Evolutionary conservation across 2,113 vertebrate species (phyloP), one percentile per base, ranked within the genome.

Genomic region (Cariama cristata): DNA sequence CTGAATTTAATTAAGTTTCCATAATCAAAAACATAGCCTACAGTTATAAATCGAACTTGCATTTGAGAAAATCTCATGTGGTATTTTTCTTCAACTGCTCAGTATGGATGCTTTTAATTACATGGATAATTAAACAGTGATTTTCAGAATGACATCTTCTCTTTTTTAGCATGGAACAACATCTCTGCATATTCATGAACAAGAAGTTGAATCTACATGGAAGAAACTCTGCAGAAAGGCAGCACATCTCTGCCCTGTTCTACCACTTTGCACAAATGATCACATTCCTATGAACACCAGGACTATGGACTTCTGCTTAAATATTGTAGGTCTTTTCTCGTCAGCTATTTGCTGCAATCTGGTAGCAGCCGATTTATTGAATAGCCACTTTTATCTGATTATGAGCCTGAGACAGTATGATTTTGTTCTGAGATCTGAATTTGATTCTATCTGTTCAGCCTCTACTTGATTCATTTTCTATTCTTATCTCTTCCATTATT

Each of bases 51-150:
- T 75, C 64, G 90, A 68, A 85, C 72, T 75, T n/a, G 52, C 55
- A 82, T 72, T 97, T 93, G 49, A 91, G 50, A 80, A 91, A 81
- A 68, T 44, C 73, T 94, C 86, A 40, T 42, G 42, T 49, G 76
- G 86, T 45, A 53, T 85, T 96, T 96, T 89, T 76, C 79, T 76
- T 93, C 53, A 93, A 28, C 76, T 58, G 69, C 84, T 96, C 18
- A 2, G 89, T 96, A 94, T 62, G 95, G 86, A 97, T 96, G 94
- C 77, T 94, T 96, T 96, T 89, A 93, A 97, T 96, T 96, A 94
- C 87, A 95, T 26, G 90, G 90, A 62, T 93, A 94, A 97, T 96
- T 97, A 91, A 90, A 28, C 84, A 90, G 87, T 55, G 69, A 90
- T 95, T 94, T 94, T 75, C 87, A 88, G 40, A 91, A 74, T 60